These are phyloP conservation scores for Pachliopta kotzebuea DNA, from an alignment of 2,888 invertebrate genomes.

Conservation along the genomic window DNA sequence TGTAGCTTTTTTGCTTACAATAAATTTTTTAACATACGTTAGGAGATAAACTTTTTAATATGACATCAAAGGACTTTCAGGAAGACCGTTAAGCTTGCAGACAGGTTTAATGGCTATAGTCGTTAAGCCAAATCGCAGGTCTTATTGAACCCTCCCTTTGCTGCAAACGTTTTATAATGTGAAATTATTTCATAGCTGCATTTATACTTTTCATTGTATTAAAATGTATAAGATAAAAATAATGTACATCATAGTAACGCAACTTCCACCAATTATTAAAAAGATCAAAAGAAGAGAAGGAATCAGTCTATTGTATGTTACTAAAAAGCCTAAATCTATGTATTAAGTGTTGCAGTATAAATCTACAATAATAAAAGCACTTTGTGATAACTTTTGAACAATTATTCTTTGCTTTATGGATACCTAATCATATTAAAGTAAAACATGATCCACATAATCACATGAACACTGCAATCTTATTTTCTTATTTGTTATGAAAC, in stretches of 20 bases:
- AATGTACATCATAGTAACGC: not conserved
- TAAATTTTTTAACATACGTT: not conserved
- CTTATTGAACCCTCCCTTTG: slow-evolving; percentile 8
- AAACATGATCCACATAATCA: too few relatives aligned
- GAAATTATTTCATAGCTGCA: slow-evolving; percentile 1
- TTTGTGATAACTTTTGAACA: too few relatives aligned
- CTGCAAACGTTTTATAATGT: slow-evolving; percentile 2
- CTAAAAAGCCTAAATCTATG: too few relatives aligned
- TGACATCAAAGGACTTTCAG: slow-evolving; percentile 15
- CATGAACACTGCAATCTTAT: too few relatives aligned
- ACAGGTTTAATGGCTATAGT: slow-evolving; percentile 17
- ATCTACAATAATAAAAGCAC: too few relatives aligned
- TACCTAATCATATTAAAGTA: too few relatives aligned
- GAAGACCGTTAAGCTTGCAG: slow-evolving; percentile 8
- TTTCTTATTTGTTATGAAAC: not conserved
- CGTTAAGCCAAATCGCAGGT: slow-evolving; percentile 24
- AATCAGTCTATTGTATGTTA: too few relatives aligned
- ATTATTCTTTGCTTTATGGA: too few relatives aligned
- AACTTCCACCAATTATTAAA: too few relatives aligned
- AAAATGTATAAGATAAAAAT: not conserved
- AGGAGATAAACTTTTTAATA: slow-evolving; percentile 13
- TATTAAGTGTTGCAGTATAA: too few relatives aligned
- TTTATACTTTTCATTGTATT: not conserved
- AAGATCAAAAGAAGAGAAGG: too few relatives aligned
- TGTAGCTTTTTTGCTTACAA: too few relatives aligned